Evolutionary conservation across 2,888 invertebrate genomes (phyloP), one percentile per base, ranked within the genome.

Genomic region (Cremastinae sp.): DNA sequence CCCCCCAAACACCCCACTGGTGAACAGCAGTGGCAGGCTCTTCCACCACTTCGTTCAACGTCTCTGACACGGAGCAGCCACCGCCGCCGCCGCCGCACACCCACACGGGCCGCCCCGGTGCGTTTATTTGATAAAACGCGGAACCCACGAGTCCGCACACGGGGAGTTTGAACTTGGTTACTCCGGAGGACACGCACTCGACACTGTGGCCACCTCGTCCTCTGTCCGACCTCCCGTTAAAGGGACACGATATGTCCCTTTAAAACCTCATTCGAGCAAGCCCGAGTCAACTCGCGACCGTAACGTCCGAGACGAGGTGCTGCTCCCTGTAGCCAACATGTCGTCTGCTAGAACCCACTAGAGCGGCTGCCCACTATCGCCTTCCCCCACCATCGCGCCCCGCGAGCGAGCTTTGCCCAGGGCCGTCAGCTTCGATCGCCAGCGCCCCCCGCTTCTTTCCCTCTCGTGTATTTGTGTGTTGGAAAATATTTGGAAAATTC

Each of bases 241-340:
- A 59, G 69, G 59, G 59, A 56, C 56, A 66, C 20, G 4, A 66
- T 47, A 54, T 51, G 59, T 51, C 69, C 59, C 53, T 62, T 53
- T 59, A 75, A 66, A 71, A 77, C 65, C 73, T 86, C 86, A 86
- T 86, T 85, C 84, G 84, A 84, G 74, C 81, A 84, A 83, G 78
- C 84, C 83, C 81, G 85, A 85, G 82, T 81, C 84, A 83, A 85
- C 84, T 87, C 85, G 86, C 86, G 84, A 82, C 83, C 85, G 81
- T 84, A 86, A 85, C 83, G 84, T 88, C 85, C 87, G 85, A 84
- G 86, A 83, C 85, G 86, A 86, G 85, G 80, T 86, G 80, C 85
- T 86, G 80, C 85, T 86, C 87, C 87, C 86, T 91, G 90, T 80
- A 90, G 90, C 79, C 91, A 92, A 80, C 90, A 92, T 78, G 90